Conservation (phyloP, 2,888 invertebrate species). For the Ypsolopha scabrella region DNA sequence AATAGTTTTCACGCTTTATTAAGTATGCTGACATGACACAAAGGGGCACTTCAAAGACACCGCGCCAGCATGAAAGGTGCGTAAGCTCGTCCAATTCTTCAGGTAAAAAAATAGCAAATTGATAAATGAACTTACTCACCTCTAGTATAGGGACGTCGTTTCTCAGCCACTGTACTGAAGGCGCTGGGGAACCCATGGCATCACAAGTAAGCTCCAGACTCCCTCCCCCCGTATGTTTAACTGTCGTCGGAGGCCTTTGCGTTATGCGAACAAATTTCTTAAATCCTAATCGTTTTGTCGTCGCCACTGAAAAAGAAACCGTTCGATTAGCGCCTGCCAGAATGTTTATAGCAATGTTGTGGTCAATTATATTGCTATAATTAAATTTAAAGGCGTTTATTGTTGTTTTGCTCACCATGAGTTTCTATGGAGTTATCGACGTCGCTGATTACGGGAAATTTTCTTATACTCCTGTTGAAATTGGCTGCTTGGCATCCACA, state of each 20-base stretch:
- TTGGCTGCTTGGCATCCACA: slow-evolving; percentile 22
- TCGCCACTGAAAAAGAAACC: slow-evolving; percentile 14
- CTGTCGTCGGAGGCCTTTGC: slow-evolving; percentile 43
- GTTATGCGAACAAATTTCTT: slow-evolving; percentile 28
- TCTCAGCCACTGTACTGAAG: slow-evolving; percentile 85
- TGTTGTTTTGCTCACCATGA: slow-evolving; percentile 26
- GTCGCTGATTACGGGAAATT: slow-evolving; percentile 20
- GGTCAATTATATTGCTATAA: no score
- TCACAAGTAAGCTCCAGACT: slow-evolving; percentile 83
- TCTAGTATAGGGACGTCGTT: slow-evolving; percentile 77
- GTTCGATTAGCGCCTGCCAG: no score
- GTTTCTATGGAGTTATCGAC: slow-evolving; percentile 37
- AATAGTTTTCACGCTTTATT: no score
- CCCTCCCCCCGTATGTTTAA: slow-evolving; percentile 57
- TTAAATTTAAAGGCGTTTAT: no score
- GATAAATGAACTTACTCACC: slow-evolving; percentile 47
- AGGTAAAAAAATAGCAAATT: no score
- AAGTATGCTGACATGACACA: no score
- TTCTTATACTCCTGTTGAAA: slow-evolving; percentile 37
- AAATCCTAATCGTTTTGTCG: background rate
- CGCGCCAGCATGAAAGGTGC: no score
- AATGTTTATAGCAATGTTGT: no score
- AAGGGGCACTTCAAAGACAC: no score
- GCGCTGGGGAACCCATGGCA: slow-evolving; percentile 84
- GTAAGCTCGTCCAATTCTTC: no score